A percentile compares a stretch with the other conserved stretches of the same genome.
phyloP scores from a whole-genome alignment of 2,888 invertebrate genomes.

The Stenolophus ochropezus region DNA sequence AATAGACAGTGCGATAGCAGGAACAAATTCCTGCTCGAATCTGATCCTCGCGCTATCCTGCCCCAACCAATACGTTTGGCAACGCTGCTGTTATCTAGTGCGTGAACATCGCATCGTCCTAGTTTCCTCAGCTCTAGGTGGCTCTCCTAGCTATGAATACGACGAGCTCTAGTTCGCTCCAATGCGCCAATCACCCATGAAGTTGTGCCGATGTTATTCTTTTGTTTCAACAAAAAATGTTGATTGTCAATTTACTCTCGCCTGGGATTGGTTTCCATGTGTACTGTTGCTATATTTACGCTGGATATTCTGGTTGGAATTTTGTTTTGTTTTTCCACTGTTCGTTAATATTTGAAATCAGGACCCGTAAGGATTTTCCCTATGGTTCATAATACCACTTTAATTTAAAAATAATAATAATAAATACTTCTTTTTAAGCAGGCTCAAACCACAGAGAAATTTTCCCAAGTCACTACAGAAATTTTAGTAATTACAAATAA shows the following conservation, averaged over 20 bases:
- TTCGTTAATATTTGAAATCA: not conserved
- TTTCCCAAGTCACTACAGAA: too few relatives aligned
- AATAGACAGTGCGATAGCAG: too few relatives aligned
- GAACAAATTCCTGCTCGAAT: too few relatives aligned
- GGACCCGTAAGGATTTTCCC: too few relatives aligned
- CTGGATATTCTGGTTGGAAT: not conserved
- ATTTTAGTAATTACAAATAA: too few relatives aligned
- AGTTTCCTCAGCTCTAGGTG: slow-evolving; percentile 8
- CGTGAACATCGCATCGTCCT: slow-evolving; percentile 47
- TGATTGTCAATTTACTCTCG: not conserved
- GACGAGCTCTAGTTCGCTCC: not conserved
- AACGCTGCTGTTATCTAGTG: slow-evolving; percentile 46
- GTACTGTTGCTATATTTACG: not conserved
- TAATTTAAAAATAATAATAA: too few relatives aligned
- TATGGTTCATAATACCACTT: too few relatives aligned
- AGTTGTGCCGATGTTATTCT: not conserved
- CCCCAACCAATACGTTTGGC: slow-evolving; percentile 40
- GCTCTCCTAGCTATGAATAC: not conserved
- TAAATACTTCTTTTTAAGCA: too few relatives aligned
- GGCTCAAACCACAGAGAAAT: too few relatives aligned
- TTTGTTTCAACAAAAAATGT: not conserved
- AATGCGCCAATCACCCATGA: not conserved
- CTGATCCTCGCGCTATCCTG: not conserved
- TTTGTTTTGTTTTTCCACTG: not conserved
- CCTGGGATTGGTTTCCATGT: not conserved